Conservation (phyloP, 2,113 vertebrate genomes). For the Corythaeola cristata region DNA sequence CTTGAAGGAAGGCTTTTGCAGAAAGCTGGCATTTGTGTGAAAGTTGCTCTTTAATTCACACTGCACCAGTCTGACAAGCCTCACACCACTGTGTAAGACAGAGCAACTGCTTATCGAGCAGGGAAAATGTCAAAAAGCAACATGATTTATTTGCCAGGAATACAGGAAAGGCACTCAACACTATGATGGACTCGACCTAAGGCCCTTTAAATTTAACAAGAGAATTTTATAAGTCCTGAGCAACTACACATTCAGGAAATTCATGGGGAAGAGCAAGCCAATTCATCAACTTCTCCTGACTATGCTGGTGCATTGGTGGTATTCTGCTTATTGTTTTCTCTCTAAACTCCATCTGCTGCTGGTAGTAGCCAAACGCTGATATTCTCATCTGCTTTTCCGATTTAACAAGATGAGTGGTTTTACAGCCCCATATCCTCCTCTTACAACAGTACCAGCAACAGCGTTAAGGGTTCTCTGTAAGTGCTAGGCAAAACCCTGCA, state of each 20-base stretch:
- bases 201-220: slow-evolving; percentile 6
- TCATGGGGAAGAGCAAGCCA: not conserved
- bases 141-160: slow-evolving; percentile 26
- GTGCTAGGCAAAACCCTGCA: not conserved
- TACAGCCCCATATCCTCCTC: not conserved
- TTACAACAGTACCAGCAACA: not conserved
- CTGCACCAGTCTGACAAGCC: not conserved
- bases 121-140: slow-evolving; percentile 30
- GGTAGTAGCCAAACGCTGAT: not conserved
- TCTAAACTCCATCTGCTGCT: not conserved
- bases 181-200: not conserved
- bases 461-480: not conserved
- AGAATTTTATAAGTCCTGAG: not conserved
- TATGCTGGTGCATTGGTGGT: not conserved
- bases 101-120: not conserved
- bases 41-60: slow-evolving; percentile 33
- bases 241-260: not conserved
- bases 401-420: not conserved
- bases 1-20: not conserved
- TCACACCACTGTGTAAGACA: not conserved
- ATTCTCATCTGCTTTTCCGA: not conserved
- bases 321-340: not conserved
- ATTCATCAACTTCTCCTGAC: not conserved
- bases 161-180: not conserved
- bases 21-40: not conserved